A percentile compares a stretch with the other conserved stretches of the same genome.
Conservation (phyloP, 92 coral and sea anemone genomes). For the Nematostella vectensis region DNA sequence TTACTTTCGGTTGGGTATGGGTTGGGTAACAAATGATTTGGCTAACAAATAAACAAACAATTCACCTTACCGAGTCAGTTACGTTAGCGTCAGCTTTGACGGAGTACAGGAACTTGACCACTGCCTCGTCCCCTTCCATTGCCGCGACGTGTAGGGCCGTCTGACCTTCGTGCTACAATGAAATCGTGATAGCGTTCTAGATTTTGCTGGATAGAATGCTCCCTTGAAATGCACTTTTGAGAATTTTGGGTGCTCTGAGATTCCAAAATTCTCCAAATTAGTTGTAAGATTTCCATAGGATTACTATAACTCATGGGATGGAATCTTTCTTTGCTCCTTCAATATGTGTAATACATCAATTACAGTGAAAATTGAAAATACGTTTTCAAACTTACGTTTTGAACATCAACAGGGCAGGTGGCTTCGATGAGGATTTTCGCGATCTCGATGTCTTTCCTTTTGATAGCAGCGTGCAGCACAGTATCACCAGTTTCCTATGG, state of each 20-base stretch:
- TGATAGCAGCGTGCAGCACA: conserved; percentile 73
- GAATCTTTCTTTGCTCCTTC: no score
- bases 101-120: conserved; percentile 67
- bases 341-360: no score
- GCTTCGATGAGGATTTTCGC: conserved; percentile 77
- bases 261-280: no score
- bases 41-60: no score
- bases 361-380: no score
- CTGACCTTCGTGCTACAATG: conserved; percentile 80
- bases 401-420: conserved; percentile 70
- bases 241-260: no score
- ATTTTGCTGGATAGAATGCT: background rate
- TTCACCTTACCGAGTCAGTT: conserved; percentile 47
- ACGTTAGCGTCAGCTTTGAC: conserved; percentile 73
- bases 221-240: background rate
- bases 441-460: conserved; percentile 74
- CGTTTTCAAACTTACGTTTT: conserved; percentile 73
- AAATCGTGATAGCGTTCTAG: background rate
- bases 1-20: no score
- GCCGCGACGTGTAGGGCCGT: conserved; percentile 94
- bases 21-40: no score
- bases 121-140: conserved; percentile 86
- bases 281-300: no score
- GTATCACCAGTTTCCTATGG: conserved; percentile 77
- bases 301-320: no score